These are phyloP conservation scores for Panthera uncia DNA, from an alignment of 2,113 vertebrate genomes.

Conservation along the genomic window DNA sequence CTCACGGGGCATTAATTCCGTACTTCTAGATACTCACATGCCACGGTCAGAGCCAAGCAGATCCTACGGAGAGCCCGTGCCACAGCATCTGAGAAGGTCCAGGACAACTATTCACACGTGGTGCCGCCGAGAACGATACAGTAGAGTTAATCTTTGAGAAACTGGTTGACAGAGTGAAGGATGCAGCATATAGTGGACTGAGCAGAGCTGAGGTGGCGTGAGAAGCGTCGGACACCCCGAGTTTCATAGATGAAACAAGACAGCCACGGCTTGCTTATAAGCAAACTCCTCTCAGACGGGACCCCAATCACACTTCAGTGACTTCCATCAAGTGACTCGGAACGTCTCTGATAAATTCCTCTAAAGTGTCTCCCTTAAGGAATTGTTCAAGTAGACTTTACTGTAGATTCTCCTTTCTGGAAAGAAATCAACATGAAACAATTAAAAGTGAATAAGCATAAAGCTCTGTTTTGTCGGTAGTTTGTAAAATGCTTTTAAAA, in stretches of 20 bases:
- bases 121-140: too few species aligned
- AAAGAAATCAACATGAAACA: background rate
- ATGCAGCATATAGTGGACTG: accelerated
- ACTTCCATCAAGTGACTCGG: background rate
- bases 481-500: background rate
- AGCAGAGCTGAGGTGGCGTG: background rate
- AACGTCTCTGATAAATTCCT: background rate
- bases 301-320: background rate
- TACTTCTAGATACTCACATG: background rate
- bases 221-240: background rate
- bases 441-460: background rate
- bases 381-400: background rate
- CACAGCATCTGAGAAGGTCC: background rate
- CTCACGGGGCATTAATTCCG: background rate
- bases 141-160: background rate
- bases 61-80: background rate
- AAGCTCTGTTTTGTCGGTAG: background rate
- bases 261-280: background rate
- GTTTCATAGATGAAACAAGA: background rate
- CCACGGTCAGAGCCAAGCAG: background rate
- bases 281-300: background rate
- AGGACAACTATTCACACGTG: accelerated
- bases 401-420: background rate
- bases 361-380: background rate
- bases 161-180: accelerated